Conservation (phyloP, 2,113 vertebrate genomes). For the Siniperca chuatsi region DNA sequence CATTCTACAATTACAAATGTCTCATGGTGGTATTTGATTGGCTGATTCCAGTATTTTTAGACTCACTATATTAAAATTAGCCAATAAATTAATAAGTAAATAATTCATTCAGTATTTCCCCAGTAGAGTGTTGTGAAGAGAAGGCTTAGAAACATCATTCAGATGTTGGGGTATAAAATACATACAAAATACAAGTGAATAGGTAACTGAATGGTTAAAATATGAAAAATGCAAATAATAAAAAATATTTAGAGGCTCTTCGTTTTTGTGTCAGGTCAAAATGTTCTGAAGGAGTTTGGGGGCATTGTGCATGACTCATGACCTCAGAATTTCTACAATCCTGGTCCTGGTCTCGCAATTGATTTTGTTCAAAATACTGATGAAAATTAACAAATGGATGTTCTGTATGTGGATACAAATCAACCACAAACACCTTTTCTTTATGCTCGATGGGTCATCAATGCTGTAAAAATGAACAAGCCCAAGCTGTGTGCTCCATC, state of each 20-base stretch:
- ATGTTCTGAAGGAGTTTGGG: neutral
- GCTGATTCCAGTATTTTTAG: neutral
- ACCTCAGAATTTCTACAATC: neutral
- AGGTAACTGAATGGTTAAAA: neutral
- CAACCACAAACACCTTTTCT: constrained; percentile 10
- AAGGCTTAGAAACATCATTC: neutral
- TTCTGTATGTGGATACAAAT: constrained; percentile 8
- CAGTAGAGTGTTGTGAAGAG: neutral
- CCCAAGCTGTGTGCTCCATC: constrained; percentile 44
- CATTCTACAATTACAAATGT: neutral
- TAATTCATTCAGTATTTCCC: neutral
- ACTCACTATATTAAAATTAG: neutral
- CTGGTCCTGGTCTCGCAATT: neutral
- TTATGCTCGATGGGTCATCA: constrained; percentile 21
- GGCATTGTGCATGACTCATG: neutral
- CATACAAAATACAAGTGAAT: neutral
- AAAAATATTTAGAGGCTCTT: neutral
- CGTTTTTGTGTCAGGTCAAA: neutral
- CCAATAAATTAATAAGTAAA: neutral
- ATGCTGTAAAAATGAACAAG: constrained; percentile 31
- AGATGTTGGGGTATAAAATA: neutral
- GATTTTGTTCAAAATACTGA: constrained; percentile 19
- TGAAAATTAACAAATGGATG: constrained; percentile 15
- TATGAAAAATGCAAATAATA: neutral
- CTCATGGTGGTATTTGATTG: neutral